A percentile compares a stretch with the other conserved stretches of the same genome.
Conservation (phyloP, 2,113 vertebrate genomes). For the Telmatochromis sp. region DNA sequence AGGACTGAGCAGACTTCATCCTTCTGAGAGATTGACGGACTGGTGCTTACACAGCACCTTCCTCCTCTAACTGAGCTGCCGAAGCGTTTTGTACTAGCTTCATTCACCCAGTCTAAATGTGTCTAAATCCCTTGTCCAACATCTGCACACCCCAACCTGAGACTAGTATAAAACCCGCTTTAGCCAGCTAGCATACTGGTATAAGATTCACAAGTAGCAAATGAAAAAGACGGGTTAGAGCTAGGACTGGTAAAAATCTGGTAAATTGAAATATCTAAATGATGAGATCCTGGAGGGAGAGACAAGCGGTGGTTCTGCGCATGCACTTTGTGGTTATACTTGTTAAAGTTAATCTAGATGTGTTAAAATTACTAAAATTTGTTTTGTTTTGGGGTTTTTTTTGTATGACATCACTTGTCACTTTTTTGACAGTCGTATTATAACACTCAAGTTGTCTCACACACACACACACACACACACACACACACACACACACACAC, state of each 20-base stretch:
- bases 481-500: fast-evolving
- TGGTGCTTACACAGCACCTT: neutral
- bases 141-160: neutral
- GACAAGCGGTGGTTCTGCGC: neutral
- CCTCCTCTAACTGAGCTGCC: neutral
- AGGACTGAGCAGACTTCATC: neutral
- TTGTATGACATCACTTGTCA: neutral
- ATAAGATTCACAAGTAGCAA: neutral
- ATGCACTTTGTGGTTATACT: neutral
- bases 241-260: neutral
- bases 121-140: neutral
- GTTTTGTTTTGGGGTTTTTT: neutral
- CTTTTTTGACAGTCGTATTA: neutral
- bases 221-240: neutral
- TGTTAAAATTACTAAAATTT: neutral
- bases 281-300: neutral
- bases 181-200: neutral
- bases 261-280: neutral
- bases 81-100: neutral
- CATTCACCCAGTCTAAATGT: neutral
- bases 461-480: no score
- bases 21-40: neutral
- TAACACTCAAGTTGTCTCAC: neutral
- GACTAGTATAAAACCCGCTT: neutral
- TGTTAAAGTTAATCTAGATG: neutral